Conservation (phyloP, 2,113 vertebrate species). For the Syrrhaptes paradoxus region DNA sequence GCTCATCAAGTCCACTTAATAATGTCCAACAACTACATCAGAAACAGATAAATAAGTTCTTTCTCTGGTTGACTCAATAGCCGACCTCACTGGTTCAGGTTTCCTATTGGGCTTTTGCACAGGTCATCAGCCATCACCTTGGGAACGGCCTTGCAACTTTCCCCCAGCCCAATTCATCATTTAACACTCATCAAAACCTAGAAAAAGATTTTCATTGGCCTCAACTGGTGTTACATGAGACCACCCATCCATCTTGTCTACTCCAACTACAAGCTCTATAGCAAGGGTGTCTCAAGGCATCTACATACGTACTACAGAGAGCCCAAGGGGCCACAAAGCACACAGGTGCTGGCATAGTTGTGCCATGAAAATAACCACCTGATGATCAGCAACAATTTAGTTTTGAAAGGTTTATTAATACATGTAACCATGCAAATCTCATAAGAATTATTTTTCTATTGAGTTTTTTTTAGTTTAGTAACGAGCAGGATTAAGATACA, state of each 20-base stretch:
- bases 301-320: not conserved
- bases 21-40: not conserved
- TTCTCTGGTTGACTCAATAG: not conserved
- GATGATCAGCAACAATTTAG: not conserved
- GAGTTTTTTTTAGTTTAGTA: too few relatives aligned
- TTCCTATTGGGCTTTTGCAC: not conserved
- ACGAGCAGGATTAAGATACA: too few relatives aligned
- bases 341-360: not conserved
- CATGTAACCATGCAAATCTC: not conserved
- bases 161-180: not conserved
- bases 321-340: not conserved
- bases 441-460: too few relatives aligned
- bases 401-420: not conserved
- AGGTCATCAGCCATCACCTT: not conserved
- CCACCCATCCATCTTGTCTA: not conserved
- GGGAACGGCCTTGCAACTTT: not conserved
- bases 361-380: not conserved
- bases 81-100: not conserved
- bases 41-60: not conserved
- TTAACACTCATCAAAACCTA: not conserved
- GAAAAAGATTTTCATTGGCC: not conserved
- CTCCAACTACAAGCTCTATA: not conserved
- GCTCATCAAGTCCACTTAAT: not conserved
- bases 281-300: not conserved
- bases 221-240: not conserved